A percentile compares a stretch with the other conserved stretches of the same genome.
Evolutionary conservation across 2,797 vertebrate genomes (phyloP).

Genomic region (Malacoctenus gilli): DNA sequence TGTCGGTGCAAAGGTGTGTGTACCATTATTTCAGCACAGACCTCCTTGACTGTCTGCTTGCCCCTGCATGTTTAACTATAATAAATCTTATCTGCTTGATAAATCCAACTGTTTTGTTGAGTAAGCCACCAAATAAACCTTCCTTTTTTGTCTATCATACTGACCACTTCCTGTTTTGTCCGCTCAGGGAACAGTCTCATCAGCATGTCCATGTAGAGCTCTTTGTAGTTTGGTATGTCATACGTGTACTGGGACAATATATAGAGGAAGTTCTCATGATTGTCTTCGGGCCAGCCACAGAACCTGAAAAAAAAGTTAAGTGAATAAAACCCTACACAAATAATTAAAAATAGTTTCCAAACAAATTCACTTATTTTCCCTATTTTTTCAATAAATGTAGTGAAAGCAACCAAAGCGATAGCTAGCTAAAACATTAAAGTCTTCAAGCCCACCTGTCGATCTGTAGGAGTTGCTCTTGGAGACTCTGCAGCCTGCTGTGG

Average conservation of each 20-base stretch:
- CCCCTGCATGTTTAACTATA: no score
- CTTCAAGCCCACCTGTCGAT: conserved; percentile 76
- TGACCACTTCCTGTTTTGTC: conserved; percentile 87
- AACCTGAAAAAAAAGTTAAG: conserved; percentile 72
- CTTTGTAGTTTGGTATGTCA: conserved; percentile 81
- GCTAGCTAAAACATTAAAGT: background rate
- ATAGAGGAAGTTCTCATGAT: conserved; percentile 85
- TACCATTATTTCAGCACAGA: no score
- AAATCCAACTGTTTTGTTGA: background rate
- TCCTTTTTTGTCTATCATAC: conserved; percentile 52
- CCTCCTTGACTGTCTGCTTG: no score
- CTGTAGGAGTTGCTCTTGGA: conserved; percentile 76
- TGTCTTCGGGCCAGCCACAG: conserved; percentile 84
- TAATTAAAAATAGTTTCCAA: background rate
- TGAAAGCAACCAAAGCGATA: background rate
- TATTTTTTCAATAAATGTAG: conserved; percentile 3
- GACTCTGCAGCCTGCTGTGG: conserved; percentile 74
- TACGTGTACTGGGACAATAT: conserved; percentile 83
- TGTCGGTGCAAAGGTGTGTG: no score
- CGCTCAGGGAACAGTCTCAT: conserved; percentile 86
- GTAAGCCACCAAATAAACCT: background rate
- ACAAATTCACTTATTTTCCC: no score
- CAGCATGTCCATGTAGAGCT: conserved; percentile 87
- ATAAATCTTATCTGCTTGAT: background rate
- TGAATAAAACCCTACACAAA: conserved; percentile 1